Base-by-base conservation (phyloP, 2,888 invertebrate species). In the Stictocephala bisonia region DNA sequence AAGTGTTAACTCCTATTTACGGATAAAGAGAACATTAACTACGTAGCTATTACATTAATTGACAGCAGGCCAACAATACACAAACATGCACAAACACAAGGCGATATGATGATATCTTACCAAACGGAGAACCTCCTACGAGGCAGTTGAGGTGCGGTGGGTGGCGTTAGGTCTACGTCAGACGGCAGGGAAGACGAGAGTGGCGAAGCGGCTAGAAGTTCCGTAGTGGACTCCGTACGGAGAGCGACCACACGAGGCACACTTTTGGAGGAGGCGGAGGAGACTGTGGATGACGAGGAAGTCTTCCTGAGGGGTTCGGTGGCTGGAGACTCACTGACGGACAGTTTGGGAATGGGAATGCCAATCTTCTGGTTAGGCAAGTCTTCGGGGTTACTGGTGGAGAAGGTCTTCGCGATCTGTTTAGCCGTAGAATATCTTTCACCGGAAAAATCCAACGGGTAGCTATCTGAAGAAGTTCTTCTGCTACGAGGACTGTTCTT, bases 91-190 rank as follows among this genome's bases (percentile, higher is more conserved):
- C 6, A n/a, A 56, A 29, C 3, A 27, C 1, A 58, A 2, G 24
- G n/a, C n/a, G n/a, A n/a, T n/a, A n/a, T n/a, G n/a, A n/a, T n/a
- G n/a, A n/a, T n/a, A n/a, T n/a, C 85, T 85, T 81, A 86, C 86
- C 86, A 86, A 68, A 85, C 85, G 75, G 85, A 85, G 79, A 85
- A 86, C 74, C 85, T 80, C 75, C 85, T 60, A 56, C 77, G 9
- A 68, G 78, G 73, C 74, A 75, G 24, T 40, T 68, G 31, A 68
- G 73, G 73, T 11, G 67, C 73, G 0, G 11, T 41, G 18, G 75
- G 75, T 15, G 76, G 75, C 7, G 75, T 74, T 1, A 76, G 73
- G 18, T 72, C 69, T 9, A 73, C 69, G 26, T 73, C 73, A 3
- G 69, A 69, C 9, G 73, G 73, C 29, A 73, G 50, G 9, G 73